Evolutionary conservation across 2,113 vertebrate species (phyloP).

Genomic region (Cottus gobio): DNA sequence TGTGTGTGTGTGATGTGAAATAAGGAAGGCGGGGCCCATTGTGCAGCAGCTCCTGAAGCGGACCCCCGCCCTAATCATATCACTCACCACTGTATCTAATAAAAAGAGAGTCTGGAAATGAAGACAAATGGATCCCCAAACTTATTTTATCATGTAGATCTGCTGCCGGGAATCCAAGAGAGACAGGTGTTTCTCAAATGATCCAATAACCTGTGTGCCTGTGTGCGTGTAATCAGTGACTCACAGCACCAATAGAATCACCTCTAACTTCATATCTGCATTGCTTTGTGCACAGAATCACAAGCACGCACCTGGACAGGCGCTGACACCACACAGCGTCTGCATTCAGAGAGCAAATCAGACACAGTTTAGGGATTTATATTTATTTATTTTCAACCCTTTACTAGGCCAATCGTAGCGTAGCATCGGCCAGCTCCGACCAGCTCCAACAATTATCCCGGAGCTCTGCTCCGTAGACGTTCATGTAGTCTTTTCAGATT

Average conservation of each 20-base stretch:
- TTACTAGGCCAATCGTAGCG: no score
- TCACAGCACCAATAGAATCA: slow-evolving; percentile 18
- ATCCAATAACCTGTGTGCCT: slow-evolving; percentile 15
- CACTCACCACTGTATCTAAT: slow-evolving; percentile 46
- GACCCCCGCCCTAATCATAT: slow-evolving; percentile 32
- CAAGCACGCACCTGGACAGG: slow-evolving; percentile 20
- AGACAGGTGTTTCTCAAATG: slow-evolving; percentile 42
- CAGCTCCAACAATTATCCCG: no score
- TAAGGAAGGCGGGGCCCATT: not conserved
- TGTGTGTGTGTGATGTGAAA: not conserved
- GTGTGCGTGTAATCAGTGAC: not conserved
- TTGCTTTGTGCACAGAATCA: slow-evolving; percentile 33
- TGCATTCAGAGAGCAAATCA: not conserved
- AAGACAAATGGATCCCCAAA: slow-evolving; percentile 51
- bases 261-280: slow-evolving; percentile 21
- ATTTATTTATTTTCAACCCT: no score
- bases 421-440: no score
- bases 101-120: slow-evolving; percentile 51
- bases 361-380: not conserved
- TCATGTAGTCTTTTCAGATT: no score
- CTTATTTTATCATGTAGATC: slow-evolving; percentile 46
- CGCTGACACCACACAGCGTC: not conserved
- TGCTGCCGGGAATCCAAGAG: slow-evolving; percentile 41
- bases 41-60: slow-evolving; percentile 20
- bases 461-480: no score